Evolutionary conservation across 2,797 vertebrate genomes (phyloP), one percentile per base, ranked within the genome.

Genomic region (Balearica regulorum): DNA sequence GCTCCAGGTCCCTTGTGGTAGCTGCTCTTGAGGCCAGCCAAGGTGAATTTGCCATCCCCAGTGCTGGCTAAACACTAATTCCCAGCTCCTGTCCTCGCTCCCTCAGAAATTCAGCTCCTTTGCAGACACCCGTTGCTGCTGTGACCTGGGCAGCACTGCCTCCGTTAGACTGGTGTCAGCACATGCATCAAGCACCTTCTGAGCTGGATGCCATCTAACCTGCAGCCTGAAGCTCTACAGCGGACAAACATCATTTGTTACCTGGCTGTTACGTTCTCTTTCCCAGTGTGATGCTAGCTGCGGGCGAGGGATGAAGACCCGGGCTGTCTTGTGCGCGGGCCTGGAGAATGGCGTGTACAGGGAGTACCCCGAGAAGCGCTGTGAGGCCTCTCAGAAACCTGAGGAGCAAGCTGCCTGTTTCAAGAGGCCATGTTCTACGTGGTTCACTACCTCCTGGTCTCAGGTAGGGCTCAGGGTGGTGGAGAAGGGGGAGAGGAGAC

Each of bases 381-480:
- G 98, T 54, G 94, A 97, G 24, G 93, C 79, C 35, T 80, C 77
- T 33, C 95, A 85, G n/a, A 98, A 97, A 91, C 98, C 98, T 1
- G 98, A 98, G 84, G 96, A 95, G 20, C 98, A 95, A 62, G 97
- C 97, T 9, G 94, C 98, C 48, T 98, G 98, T 87, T 99, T 98
- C 93, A 98, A 98, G 97, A 98, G 98, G 83, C 98, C 98, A 1
- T 99, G 98, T 49, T 98, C 98, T n/a, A 98, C 98, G 0, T 99
- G 98, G 98, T 98, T 99, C 97, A 98, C 97, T 62, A 99, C 98
- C 9, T 98, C 99, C 88, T 99, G 99, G 99, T 99, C 99, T 54
- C 98, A 99, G 98, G 99, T 99, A 98, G 77, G 92, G 71, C 48
- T 68, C 2, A 1, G 61, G 21, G 13, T 29, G 55, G 10, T 31